phyloP scores from a whole-genome alignment of 2,113 vertebrate genomes.

The Pangasianodon hypophthalmus region DNA sequence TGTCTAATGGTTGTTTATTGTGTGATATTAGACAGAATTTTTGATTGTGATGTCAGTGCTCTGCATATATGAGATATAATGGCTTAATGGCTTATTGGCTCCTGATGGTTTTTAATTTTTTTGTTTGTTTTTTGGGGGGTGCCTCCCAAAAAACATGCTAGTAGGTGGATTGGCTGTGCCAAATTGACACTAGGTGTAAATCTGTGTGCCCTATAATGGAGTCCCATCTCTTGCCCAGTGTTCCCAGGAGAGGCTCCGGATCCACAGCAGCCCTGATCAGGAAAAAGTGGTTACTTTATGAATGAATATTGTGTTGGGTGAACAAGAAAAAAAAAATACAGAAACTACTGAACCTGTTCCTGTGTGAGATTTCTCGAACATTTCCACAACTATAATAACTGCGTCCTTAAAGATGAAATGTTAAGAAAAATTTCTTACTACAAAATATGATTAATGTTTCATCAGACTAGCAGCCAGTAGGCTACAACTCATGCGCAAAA shows the following conservation, averaged over 20 bases:
- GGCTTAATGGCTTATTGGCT: neutral
- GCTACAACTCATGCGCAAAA: neutral
- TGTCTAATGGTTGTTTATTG: neutral
- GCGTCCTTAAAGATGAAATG: neutral
- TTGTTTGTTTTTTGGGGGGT: neutral
- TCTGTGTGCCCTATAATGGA: neutral
- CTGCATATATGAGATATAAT: neutral
- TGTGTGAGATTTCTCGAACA: neutral
- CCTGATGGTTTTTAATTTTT: neutral
- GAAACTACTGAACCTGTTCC: neutral
- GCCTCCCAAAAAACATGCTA: neutral
- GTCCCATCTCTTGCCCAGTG: neutral
- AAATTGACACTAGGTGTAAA: neutral
- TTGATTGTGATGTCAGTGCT: neutral
- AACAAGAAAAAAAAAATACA: neutral
- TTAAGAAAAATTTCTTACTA: neutral
- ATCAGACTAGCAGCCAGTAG: neutral
- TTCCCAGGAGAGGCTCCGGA: neutral
- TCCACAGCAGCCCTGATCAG: neutral
- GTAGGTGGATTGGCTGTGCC: neutral
- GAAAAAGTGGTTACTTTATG: too few species aligned
- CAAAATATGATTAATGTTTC: neutral
- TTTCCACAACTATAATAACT: neutral
- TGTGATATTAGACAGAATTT: neutral
- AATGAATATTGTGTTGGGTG: neutral